Base-by-base conservation (phyloP, 2,113 vertebrate species). In the Stegostoma tigrinum region DNA sequence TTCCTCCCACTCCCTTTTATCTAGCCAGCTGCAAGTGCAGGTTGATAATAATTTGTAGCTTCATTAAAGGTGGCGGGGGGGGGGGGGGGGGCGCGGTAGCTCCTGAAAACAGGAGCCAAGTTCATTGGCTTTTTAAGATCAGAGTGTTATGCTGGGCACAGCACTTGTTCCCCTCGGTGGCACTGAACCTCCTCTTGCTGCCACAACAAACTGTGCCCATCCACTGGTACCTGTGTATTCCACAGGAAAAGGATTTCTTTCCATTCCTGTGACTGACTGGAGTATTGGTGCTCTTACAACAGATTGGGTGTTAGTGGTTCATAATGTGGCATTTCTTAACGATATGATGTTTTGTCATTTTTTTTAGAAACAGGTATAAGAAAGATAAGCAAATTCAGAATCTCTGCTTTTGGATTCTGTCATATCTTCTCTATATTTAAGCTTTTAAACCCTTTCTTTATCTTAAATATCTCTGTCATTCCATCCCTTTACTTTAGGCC, bases 111-210 rank as follows among this genome's bases (percentile, higher is more conserved):
- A 55, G 52, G 52, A 90, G 14, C 15, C 52, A 15, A 3, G 24
- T 87, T 87, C 48, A 34, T 89, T 89, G 48, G 27, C 86, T 89
- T 90, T 61, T 90, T 90, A 64, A 90, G n/a, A 17, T 55, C 87
- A 90, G 30, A 17, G 0, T 4, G 27, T 90, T 61, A 52, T 90
- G 24, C 52, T 30, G 34, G 27, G 12, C 12, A 34, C 5, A 0
- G 24, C 14, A 61, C 30, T 3, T n/a, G 61, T 64, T 34, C 14
- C 1, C 52, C 52, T 90, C 64, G 14, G 27, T 90, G 87, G 87
- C 27, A 90, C 0, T 61, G 24, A 90, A 34, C 52, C 5, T 61
- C 24, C 19, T 12, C 45, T 17, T 12, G 27, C 30, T 55, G 30
- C 55, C 86, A 89, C 86, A 55, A 27, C 45, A 19, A 10, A 24